Evolutionary conservation across 1,140 invertebrate genomes (phyloP), one percentile per base, ranked within the genome.

Genomic region (Leptoteleia sp.): DNA sequence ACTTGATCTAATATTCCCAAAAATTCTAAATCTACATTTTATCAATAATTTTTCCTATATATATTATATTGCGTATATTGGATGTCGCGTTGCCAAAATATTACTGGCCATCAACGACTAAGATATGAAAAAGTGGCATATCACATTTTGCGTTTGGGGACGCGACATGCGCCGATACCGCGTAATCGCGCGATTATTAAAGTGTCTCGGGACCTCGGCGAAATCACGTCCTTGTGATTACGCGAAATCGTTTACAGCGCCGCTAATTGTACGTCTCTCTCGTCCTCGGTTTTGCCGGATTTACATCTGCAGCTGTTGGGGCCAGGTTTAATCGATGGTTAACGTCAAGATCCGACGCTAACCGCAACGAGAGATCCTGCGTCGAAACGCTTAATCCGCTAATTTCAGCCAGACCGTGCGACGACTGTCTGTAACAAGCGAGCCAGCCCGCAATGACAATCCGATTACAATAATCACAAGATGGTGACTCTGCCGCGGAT

Each of bases 261-360:
- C 35, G 55, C 64, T 76, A 76, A 76, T 76, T 71, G 31, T 52
- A 35, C 43, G 40, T 48, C 22, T 45, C 16, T 61, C 19, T 54
- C 17, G 13, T 11, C 5, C 22, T 57, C 43, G 64, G 55, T 68
- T 76, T 76, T 68, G 62, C 22, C 35, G 47, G 43, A 68, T 76
- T 76, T 68, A 68, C 72, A 61, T 76, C 8, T 38, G 55, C 72
- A 55, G 33, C 62, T 76, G 72, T 47, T 55, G n/a, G 48, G 62
- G 25, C 62, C 38, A 62, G 54, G 62, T 61, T 76, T 54, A 75
- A 75, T 75, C 72, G 62, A 76, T 61, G 72, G 72, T 62, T 76
- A 68, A 62, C 55, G 64, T 47, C 38, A 45, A 47, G 59, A 57
- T 62, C 45, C 47, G 11, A 67, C 33, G 54, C 35, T 54, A 76